phyloP scores from a whole-genome alignment of 92 coral and sea anemone species.

The Micromussa lordhowensis region DNA sequence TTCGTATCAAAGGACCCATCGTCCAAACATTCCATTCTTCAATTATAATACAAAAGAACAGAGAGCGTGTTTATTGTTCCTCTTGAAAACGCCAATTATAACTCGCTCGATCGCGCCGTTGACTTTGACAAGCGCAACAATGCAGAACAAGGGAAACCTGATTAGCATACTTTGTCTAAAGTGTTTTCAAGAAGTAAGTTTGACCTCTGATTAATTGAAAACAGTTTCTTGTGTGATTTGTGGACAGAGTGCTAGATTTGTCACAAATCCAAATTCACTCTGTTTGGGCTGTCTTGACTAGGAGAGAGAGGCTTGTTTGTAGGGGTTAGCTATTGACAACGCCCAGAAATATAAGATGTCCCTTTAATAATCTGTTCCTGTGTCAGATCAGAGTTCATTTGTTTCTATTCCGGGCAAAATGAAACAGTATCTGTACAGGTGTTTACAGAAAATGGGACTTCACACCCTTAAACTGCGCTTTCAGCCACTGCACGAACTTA shows the following conservation, averaged over 20 bases:
- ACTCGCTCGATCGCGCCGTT: conserved; percentile 8
- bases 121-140: conserved; percentile 14
- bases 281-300: background rate
- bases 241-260: background rate
- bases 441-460: background rate
- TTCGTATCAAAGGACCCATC: background rate
- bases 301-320: background rate
- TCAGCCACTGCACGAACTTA: background rate
- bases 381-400: conserved; percentile 9
- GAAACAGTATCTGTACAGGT: conserved; percentile 7
- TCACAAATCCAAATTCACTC: background rate
- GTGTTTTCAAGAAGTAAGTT: conserved; percentile 20
- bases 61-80: conserved; percentile 23
- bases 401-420: background rate
- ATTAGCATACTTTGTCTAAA: conserved; percentile 12
- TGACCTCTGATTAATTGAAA: conserved; percentile 17
- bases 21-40: conserved; percentile 24
- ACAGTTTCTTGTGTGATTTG: conserved; percentile 6
- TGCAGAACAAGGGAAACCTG: conserved; percentile 1
- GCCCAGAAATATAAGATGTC: conserved; percentile 30
- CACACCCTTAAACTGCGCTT: background rate
- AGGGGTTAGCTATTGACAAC: background rate
- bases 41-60: conserved; percentile 3
- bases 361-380: conserved; percentile 11
- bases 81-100: conserved; percentile 20